Conservation (phyloP, 2,888 invertebrate species). For the Erebia ligea region DNA sequence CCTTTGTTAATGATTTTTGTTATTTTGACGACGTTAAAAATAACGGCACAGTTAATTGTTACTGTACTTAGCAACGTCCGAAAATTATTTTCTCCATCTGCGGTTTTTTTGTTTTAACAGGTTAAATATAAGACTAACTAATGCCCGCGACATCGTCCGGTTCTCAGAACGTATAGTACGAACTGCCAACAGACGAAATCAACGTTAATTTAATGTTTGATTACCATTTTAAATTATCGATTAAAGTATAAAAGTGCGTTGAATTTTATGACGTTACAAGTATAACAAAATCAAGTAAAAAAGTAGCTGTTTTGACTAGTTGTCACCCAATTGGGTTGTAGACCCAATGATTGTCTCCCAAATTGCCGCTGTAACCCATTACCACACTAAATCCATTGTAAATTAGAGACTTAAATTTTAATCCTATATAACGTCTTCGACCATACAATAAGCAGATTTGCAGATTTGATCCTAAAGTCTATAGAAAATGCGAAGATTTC, state of each 20-base stretch:
- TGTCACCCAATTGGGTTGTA: too few relatives aligned
- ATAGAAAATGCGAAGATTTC: background rate
- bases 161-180: too few relatives aligned
- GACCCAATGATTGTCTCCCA: background rate
- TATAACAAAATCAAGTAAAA: too few relatives aligned
- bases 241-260: too few relatives aligned
- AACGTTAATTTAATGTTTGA: too few relatives aligned
- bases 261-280: background rate
- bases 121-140: too few relatives aligned
- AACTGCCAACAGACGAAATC: too few relatives aligned
- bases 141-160: too few relatives aligned
- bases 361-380: background rate
- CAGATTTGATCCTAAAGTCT: background rate
- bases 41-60: conserved; percentile 29
- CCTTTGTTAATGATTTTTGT: conserved; percentile 26
- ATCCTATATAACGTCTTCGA: conserved; percentile 39
- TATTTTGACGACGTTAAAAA: conserved; percentile 28
- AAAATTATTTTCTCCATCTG: background rate
- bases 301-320: background rate
- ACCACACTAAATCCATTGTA: conserved; percentile 26
- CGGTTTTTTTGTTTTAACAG: conserved; percentile 5
- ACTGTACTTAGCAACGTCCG: background rate
- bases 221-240: too few relatives aligned
- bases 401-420: conserved; percentile 35
- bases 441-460: conserved; percentile 8